These are phyloP conservation scores for Cyanistes caeruleus DNA, from an alignment of 2,113 vertebrate genomes.

Conservation along the genomic window DNA sequence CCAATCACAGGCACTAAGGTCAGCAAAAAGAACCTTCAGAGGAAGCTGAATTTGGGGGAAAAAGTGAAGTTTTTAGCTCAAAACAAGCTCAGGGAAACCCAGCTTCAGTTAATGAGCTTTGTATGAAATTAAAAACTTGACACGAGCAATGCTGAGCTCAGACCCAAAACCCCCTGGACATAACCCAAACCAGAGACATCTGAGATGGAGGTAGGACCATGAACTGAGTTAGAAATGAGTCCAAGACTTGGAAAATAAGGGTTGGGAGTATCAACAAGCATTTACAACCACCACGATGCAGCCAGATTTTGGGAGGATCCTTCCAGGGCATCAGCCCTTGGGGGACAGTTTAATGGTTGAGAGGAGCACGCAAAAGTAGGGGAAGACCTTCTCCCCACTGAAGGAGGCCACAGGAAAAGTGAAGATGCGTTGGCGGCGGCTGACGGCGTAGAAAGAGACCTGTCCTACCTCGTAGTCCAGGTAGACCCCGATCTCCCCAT, in stretches of 20 bases:
- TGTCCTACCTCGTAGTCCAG: constrained; percentile 20
- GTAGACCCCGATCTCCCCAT: constrained; percentile 1
- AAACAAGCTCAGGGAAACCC: not conserved
- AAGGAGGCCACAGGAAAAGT: constrained; percentile 24
- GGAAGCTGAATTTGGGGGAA: not conserved
- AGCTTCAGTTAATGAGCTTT: accelerated
- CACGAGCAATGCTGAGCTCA: accelerated
- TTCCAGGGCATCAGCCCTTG: not conserved
- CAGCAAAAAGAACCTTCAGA: not conserved
- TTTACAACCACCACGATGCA: not conserved
- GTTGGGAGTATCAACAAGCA: not conserved
- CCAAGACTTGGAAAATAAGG: not conserved
- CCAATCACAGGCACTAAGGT: no score
- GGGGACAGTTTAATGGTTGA: constrained; percentile 30
- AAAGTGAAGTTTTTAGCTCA: not conserved
- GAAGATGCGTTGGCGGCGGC: not conserved
- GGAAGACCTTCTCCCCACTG: constrained; percentile 14
- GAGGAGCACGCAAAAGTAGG: constrained; percentile 40
- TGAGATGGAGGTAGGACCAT: not conserved
- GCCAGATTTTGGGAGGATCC: not conserved
- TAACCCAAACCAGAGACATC: not conserved
- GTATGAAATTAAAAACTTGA: not conserved
- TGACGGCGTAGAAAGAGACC: not conserved
- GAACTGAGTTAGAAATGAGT: not conserved
- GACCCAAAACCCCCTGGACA: not conserved